Evolutionary conservation across 2,797 vertebrate genomes (phyloP).

Genomic region (Adelosebastes latens): DNA sequence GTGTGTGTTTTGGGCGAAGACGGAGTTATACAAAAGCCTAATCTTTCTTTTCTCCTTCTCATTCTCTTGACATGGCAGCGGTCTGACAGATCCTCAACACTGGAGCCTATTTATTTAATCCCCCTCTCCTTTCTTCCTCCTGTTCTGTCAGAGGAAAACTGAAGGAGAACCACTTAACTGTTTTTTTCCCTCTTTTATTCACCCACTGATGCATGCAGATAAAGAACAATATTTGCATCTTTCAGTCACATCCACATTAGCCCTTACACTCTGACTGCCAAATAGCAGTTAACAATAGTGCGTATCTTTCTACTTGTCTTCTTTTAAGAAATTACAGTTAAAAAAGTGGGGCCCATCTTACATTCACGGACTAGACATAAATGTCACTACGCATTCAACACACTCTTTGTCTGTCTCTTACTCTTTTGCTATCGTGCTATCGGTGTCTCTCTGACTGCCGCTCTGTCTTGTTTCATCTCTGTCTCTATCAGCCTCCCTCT

Average conservation of each 20-base stretch:
- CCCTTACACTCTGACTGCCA: conserved; percentile 5
- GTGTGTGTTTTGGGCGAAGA: conserved; percentile 27
- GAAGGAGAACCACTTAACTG: conserved; percentile 61
- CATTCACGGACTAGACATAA: conserved; percentile 11
- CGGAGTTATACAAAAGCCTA: conserved; percentile 57
- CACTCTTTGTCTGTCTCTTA: conserved; percentile 1
- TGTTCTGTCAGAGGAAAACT: conserved; percentile 59
- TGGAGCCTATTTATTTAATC: conserved; percentile 70
- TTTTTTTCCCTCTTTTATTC: conserved; percentile 35
- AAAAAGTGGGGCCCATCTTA: conserved; percentile 3
- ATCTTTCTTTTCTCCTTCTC: conserved; percentile 62
- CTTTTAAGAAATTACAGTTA: conserved; percentile 2
- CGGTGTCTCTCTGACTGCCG: conserved; percentile 1
- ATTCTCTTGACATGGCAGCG: conserved; percentile 66
- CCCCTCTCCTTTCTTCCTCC: conserved; percentile 53
- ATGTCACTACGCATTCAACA: conserved; percentile 24
- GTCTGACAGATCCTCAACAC: conserved; percentile 69
- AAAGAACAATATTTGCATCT: conserved; percentile 59
- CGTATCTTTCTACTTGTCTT: not conserved
- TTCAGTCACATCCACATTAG: conserved; percentile 29
- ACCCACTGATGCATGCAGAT: conserved; percentile 49
- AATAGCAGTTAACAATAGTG: conserved; percentile 9
- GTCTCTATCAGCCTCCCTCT: conserved; percentile 1
- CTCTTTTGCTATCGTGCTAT: not conserved
- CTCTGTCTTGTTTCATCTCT: conserved; percentile 25